Evolutionary conservation across 2,888 invertebrate genomes (phyloP).

Genomic region (Fragum sueziense): DNA sequence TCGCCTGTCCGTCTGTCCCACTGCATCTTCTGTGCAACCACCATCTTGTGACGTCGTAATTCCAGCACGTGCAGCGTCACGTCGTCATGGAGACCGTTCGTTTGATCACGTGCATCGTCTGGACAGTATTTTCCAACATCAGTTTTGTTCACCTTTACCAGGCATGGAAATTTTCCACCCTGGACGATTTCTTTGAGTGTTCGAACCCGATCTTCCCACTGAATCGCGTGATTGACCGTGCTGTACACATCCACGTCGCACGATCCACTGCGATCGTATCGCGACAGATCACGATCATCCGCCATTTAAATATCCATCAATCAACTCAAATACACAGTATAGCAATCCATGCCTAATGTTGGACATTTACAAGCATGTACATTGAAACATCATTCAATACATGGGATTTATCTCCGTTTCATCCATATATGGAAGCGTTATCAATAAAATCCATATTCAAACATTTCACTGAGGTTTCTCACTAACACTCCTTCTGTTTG

Average conservation of each 20-base stretch:
- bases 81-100: slow-evolving; percentile 33
- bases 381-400: background rate
- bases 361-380: background rate
- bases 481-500: slow-evolving; percentile 10
- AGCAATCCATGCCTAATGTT: background rate
- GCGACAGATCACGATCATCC: background rate
- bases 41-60: slow-evolving; percentile 68
- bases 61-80: slow-evolving; percentile 70
- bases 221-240: background rate
- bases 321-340: background rate
- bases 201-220: slow-evolving; percentile 69
- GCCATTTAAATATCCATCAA: slow-evolving; percentile 21
- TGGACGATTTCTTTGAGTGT: slow-evolving; percentile 68
- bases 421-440: slow-evolving; percentile 4
- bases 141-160: slow-evolving; percentile 43
- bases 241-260: background rate
- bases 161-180: slow-evolving; percentile 52
- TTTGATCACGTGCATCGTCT: background rate
- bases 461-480: slow-evolving; percentile 13
- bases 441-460: slow-evolving; percentile 20
- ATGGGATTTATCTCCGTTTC: background rate
- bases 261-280: slow-evolving; percentile 1
- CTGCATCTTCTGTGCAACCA: slow-evolving; percentile 70
- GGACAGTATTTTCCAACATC: slow-evolving; percentile 35
- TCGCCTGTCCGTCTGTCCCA: slow-evolving; percentile 75